Evolutionary conservation across 2,888 invertebrate genomes (phyloP).

Genomic region (Parnassius orleans): DNA sequence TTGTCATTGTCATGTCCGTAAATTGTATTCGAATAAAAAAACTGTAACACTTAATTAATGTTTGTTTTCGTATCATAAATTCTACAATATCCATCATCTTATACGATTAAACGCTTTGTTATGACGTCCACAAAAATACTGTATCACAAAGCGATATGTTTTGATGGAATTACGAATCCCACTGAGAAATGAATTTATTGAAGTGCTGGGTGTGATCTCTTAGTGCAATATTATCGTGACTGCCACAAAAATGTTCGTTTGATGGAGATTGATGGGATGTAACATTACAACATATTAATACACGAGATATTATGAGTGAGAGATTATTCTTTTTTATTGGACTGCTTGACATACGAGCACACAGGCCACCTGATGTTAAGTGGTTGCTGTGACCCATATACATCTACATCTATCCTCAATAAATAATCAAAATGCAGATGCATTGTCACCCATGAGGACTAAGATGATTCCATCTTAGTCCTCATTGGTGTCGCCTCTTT

Average conservation of each 20-base stretch:
- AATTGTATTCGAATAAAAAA: too few species aligned
- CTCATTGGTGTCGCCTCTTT: too few species aligned
- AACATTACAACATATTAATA: constrained; percentile 18
- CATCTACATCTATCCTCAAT: too few species aligned
- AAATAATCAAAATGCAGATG: too few species aligned
- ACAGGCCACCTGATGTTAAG: too few species aligned
- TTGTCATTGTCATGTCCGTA: too few species aligned
- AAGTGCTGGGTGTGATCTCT: constrained; percentile 59
- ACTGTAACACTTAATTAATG: constrained; percentile 18
- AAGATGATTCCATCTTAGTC: too few species aligned
- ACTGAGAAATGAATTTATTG: constrained; percentile 56
- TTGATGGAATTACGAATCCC: constrained; percentile 53
- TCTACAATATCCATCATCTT: constrained; percentile 21
- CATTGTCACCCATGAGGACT: too few species aligned
- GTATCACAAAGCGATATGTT: constrained; percentile 30
- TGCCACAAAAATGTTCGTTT: constrained; percentile 26
- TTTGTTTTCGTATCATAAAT: constrained; percentile 20
- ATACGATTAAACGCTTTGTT: constrained; percentile 25
- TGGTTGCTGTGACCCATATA: too few species aligned
- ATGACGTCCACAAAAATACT: constrained; percentile 20
- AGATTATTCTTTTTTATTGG: background rate
- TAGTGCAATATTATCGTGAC: constrained; percentile 37
- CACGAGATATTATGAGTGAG: constrained; percentile 10
- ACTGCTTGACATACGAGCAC: too few species aligned
- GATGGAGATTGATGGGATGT: constrained; percentile 24